Percentiles rank a stretch among this genome's conserved stretches.
These are phyloP conservation scores for Hoplostethus mediterraneus DNA, from an alignment of 2,797 vertebrate genomes.

Conservation along the genomic window DNA sequence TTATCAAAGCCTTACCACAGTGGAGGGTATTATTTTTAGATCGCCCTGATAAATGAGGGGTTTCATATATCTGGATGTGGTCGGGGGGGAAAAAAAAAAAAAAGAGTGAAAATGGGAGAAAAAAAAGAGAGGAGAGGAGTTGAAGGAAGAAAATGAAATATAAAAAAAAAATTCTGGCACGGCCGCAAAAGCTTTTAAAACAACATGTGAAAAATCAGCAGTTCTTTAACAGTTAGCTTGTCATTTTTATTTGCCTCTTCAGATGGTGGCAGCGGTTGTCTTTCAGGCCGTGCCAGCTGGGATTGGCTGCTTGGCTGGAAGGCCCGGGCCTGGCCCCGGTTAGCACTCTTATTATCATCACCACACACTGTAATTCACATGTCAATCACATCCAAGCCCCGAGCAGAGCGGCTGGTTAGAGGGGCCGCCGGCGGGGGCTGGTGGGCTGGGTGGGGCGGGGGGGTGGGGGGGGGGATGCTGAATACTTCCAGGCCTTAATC, in stretches of 20 bases:
- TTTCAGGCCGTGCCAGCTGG: conserved; percentile 82
- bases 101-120: conserved; percentile 55
- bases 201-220: conserved; percentile 86
- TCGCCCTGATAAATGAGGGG: conserved; percentile 78
- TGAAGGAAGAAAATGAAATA: conserved; percentile 38
- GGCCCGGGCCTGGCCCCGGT: conserved; percentile 79
- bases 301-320: conserved; percentile 81
- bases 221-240: conserved; percentile 87
- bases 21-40: conserved; percentile 80
- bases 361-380: conserved; percentile 88
- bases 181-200: conserved; percentile 81
- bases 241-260: conserved; percentile 88
- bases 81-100: conserved; percentile 35
- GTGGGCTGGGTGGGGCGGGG: conserved; percentile 49
- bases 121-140: conserved; percentile 30
- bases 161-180: conserved; percentile 64
- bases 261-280: conserved; percentile 79
- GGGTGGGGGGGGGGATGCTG: conserved; percentile 53
- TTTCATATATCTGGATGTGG: conserved; percentile 85
- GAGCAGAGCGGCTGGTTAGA: conserved; percentile 65
- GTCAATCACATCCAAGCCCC: conserved; percentile 83
- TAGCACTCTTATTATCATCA: conserved; percentile 87
- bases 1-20: conserved; percentile 69
- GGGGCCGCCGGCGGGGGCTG: conserved; percentile 69
- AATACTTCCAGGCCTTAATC: conserved; percentile 84